Evolutionary conservation across 2,888 invertebrate species (phyloP).

Genomic region (Colletes collaris): DNA sequence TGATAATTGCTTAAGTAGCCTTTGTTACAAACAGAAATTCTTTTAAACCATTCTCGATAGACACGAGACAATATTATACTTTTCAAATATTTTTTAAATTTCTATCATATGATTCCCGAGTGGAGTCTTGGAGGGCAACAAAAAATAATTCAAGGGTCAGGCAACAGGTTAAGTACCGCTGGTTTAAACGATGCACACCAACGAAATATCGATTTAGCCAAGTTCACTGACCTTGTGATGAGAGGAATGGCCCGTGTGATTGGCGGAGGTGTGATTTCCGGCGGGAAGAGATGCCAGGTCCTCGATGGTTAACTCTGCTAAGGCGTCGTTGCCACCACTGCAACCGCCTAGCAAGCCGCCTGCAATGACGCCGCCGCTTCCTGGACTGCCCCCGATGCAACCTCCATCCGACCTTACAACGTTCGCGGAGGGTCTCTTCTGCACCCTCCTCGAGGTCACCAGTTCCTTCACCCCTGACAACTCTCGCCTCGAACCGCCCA

Average conservation of each 20-base stretch:
- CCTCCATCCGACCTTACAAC: conserved; percentile 77
- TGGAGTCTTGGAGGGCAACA: too few species aligned
- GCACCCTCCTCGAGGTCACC: conserved; percentile 77
- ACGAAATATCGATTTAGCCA: conserved; percentile 58
- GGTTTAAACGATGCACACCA: conserved; percentile 12
- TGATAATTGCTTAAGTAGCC: too few species aligned
- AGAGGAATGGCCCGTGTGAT: conserved; percentile 80
- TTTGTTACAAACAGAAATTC: too few species aligned
- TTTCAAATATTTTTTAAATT: too few species aligned
- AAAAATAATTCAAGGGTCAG: too few species aligned
- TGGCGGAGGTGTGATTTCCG: conserved; percentile 78
- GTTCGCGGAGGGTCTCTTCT: conserved; percentile 75
- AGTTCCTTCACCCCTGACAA: conserved; percentile 79
- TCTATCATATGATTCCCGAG: too few species aligned
- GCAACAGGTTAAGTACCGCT: too few species aligned
- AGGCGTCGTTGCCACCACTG: conserved; percentile 80
- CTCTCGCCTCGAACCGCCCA: conserved; percentile 77
- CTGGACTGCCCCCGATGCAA: conserved; percentile 66
- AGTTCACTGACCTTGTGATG: conserved; percentile 79
- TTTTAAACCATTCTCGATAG: too few species aligned
- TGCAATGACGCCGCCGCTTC: conserved; percentile 59
- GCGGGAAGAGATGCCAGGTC: conserved; percentile 81
- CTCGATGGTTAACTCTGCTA: conserved; percentile 81
- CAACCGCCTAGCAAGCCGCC: conserved; percentile 77
- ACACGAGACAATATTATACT: too few species aligned